Evolutionary conservation across 2,888 invertebrate genomes (phyloP), one percentile per base, ranked within the genome.

Genomic region (Oligia fasciuncula): DNA sequence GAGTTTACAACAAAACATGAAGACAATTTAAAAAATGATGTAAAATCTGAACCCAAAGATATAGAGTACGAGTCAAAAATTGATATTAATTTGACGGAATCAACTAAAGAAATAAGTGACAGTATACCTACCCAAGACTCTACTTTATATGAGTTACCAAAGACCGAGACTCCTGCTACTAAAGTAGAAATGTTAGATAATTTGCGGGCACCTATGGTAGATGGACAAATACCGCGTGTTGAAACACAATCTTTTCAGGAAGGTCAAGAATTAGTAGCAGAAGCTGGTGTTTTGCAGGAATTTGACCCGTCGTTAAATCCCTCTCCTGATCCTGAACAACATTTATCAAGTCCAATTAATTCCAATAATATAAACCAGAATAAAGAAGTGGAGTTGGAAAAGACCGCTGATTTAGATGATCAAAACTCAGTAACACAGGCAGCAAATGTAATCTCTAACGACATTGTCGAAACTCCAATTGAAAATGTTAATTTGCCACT

Each of bases 101-200:
- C 77, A 54, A 62, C 51, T 46, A 63, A 54, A 63, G 68, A 46
- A 67, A 63, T 43, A 11, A 43, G 17, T 49, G 51, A 19, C 29
- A 69, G n/a, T 65, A 49, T 17, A 19, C 35, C 46, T 49, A 43
- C 11, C 29, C 54, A 72, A 63, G 43, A 57, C 1, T 29, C 51
- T 23, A 49, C 23, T 70, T 43, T 72, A 62, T 51, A 46, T 29
- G 40, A 51, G 9, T 11, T 19, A 71, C 19, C 60, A 40, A 68
- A 71, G 8, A 51, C 23, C 4, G 79, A 70, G n/a, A 49, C 60
- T 51, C 9, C n/a, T 79, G 65, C 51, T 51, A 46, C 54, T 19
- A 54, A 71, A 40, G 40, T n/a, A 62, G 60, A 77, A 68, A n/a
- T 63, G 0, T 60, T 77, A 72, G 46, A 67, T 69, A n/a, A 82